Percentiles rank a stretch among this genome's conserved stretches.
Conservation (phyloP, 2,113 vertebrate genomes). For the Willisornis vidua region DNA sequence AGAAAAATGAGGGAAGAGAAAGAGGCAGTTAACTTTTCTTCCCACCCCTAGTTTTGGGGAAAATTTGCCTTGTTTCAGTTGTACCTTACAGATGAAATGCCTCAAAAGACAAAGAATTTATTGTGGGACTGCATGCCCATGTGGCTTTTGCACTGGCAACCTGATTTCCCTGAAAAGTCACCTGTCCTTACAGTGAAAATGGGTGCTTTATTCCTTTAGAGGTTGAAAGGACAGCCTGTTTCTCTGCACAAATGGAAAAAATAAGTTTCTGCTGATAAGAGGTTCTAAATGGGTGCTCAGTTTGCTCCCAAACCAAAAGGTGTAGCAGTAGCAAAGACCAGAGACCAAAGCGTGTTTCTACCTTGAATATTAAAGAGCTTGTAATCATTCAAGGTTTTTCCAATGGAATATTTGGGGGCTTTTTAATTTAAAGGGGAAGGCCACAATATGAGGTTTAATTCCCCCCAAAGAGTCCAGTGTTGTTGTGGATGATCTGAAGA, state of each 20-base stretch:
- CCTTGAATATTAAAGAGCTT: neutral
- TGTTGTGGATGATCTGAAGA: neutral
- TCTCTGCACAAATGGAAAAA: neutral
- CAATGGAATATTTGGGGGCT: conserved; percentile 49
- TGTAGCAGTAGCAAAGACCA: neutral
- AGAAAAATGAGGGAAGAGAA: neutral
- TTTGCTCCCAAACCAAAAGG: neutral
- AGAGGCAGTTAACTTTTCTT: neutral
- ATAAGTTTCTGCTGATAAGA: neutral
- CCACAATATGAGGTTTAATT: conserved; percentile 36
- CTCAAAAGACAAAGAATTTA: neutral
- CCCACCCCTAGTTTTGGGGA: neutral
- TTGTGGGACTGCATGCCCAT: neutral
- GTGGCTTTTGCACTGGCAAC: neutral
- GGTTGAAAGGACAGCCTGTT: neutral
- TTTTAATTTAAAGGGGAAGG: conserved; percentile 47
- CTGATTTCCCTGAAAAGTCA: neutral
- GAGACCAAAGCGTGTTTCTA: neutral
- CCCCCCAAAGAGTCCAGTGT: conserved; percentile 25
- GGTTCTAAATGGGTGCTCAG: neutral
- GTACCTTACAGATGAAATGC: neutral
- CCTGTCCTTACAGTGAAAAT: neutral
- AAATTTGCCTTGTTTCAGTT: neutral
- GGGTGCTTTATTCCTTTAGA: neutral
- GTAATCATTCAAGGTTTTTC: conserved; percentile 23